Percentiles rank a stretch among this genome's conserved stretches.
phyloP scores from a whole-genome alignment of 2,888 invertebrate genomes.

The Plebejus melissa region DNA sequence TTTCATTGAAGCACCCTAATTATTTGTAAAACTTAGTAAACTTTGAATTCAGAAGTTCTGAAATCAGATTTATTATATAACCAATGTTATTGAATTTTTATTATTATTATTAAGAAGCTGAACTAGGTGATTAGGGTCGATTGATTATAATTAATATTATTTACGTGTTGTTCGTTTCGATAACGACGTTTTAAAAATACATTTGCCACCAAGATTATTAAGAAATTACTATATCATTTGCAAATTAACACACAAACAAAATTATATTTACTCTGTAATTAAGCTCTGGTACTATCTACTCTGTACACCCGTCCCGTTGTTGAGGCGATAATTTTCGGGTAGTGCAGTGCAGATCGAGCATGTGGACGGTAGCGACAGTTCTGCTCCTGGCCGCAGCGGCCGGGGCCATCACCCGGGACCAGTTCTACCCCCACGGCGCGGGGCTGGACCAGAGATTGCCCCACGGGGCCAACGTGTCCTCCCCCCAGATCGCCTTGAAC shows the following conservation, averaged over 20 bases:
- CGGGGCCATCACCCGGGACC: slow-evolving; percentile 69
- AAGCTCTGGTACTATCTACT: slow-evolving; percentile 14
- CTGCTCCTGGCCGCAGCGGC: slow-evolving; percentile 53
- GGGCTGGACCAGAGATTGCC: slow-evolving; percentile 77
- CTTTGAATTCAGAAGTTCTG: too few relatives aligned
- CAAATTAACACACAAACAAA: background rate
- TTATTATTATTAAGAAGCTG: too few relatives aligned
- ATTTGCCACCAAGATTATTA: background rate
- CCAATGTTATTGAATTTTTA: too few relatives aligned
- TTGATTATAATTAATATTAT: too few relatives aligned
- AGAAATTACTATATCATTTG: background rate
- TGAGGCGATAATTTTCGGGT: slow-evolving; percentile 36
- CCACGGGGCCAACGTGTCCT: slow-evolving; percentile 80
- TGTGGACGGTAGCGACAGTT: slow-evolving; percentile 69
- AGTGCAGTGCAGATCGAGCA: slow-evolving; percentile 51
- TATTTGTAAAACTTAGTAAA: too few relatives aligned
- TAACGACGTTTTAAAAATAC: too few relatives aligned
- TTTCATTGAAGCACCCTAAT: too few relatives aligned
- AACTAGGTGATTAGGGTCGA: too few relatives aligned
- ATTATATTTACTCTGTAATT: slow-evolving; percentile 1
- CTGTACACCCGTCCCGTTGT: background rate
- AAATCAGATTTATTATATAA: too few relatives aligned
- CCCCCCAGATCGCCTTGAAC: slow-evolving; percentile 81
- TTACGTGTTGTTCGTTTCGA: too few relatives aligned
- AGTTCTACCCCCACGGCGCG: slow-evolving; percentile 81